Conservation (phyloP, 1,140 invertebrate species). For the Apis dorsata region DNA sequence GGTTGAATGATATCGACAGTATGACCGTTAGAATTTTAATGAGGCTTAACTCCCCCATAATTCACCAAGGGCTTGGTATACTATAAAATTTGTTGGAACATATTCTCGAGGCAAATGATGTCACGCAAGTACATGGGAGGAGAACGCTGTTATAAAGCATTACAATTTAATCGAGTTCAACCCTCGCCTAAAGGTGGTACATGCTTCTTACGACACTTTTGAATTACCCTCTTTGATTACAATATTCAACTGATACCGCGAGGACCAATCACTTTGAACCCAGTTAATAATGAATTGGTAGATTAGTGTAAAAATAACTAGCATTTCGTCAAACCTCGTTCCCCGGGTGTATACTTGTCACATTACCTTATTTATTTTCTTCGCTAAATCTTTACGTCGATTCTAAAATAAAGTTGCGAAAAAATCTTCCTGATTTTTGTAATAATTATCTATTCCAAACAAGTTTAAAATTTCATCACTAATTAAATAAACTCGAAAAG, state of each 20-base stretch:
- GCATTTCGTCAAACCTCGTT: no score
- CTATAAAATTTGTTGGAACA: constrained; percentile 7
- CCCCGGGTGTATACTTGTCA: no score
- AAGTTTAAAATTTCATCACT: no score
- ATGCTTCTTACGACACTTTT: background rate
- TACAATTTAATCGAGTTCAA: background rate
- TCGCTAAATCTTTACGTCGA: no score
- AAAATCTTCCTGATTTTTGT: background rate
- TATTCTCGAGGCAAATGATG: background rate
- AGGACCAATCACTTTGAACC: background rate
- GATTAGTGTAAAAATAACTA: no score
- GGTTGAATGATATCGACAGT: background rate
- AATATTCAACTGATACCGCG: background rate
- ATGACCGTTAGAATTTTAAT: background rate
- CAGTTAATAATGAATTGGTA: background rate
- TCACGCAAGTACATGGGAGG: background rate
- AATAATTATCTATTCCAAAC: no score
- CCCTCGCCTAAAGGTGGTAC: background rate
- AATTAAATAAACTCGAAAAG: no score
- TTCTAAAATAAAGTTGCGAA: no score
- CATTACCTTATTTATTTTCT: no score
- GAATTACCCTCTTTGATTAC: background rate
- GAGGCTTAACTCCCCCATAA: background rate
- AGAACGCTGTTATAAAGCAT: background rate
- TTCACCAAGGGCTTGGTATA: background rate